Evolutionary conservation across 2,888 invertebrate species (phyloP).

Genomic region (Mythimna albipuncta): DNA sequence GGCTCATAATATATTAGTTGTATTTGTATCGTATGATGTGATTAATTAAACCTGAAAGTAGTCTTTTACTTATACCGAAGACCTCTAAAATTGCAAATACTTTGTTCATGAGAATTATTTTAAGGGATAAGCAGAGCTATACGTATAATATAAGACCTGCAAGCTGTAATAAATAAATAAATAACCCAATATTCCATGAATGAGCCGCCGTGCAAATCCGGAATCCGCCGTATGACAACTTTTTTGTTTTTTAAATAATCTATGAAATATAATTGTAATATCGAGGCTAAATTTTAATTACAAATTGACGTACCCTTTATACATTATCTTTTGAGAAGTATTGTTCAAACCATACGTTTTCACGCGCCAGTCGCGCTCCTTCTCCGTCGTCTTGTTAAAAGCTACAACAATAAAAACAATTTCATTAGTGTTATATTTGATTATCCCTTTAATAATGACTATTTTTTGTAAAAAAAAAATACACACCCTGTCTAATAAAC

Average conservation of each 20-base stretch:
- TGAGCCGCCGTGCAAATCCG: too few species aligned
- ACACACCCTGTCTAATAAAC: slow-evolving; percentile 80
- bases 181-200: background rate
- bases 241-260: too few species aligned
- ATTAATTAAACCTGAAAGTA: too few species aligned
- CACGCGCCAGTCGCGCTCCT: slow-evolving; percentile 76
- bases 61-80: too few species aligned
- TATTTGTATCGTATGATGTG: too few species aligned
- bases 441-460: background rate
- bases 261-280: too few species aligned
- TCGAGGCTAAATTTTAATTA: background rate
- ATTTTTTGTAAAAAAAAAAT: background rate
- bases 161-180: too few species aligned
- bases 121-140: background rate
- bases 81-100: background rate
- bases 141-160: too few species aligned
- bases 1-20: background rate
- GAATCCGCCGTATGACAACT: too few species aligned
- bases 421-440: background rate
- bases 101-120: background rate
- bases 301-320: slow-evolving; percentile 69
- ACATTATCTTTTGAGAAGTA: slow-evolving; percentile 63
- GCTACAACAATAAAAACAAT: slow-evolving; percentile 62
- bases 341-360: slow-evolving; percentile 63
- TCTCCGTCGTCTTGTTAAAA: slow-evolving; percentile 77